Percentiles rank a stretch among this genome's conserved stretches.
phyloP scores from a whole-genome alignment of 2,888 invertebrate species.

The Iphiclides podalirius region DNA sequence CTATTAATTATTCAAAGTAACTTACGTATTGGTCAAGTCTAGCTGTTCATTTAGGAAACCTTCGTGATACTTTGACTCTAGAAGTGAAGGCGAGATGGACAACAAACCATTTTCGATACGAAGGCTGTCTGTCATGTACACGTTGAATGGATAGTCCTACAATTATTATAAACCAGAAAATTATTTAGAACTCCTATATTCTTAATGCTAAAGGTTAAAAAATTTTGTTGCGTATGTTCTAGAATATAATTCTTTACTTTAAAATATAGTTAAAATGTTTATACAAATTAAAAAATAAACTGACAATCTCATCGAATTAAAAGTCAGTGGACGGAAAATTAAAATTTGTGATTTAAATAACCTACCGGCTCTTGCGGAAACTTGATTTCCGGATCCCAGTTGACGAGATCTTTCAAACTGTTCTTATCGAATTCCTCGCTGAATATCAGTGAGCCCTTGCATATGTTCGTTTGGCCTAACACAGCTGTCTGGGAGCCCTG shows the following conservation, averaged over 20 bases:
- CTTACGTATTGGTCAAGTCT: conserved; percentile 55
- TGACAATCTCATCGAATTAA: too few relatives aligned
- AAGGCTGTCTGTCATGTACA: conserved; percentile 81
- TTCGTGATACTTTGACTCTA: conserved; percentile 69
- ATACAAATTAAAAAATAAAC: neutral
- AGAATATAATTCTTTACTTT: neutral
- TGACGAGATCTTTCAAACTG: conserved; percentile 44
- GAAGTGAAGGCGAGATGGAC: conserved; percentile 78
- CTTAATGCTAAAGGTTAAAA: too few relatives aligned
- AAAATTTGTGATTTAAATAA: too few relatives aligned
- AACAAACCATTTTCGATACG: conserved; percentile 74
- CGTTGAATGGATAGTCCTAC: conserved; percentile 85
- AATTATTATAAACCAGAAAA: conserved; percentile 18
- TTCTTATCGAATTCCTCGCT: conserved; percentile 76
- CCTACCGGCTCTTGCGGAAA: conserved; percentile 82
- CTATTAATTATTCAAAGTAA: too few relatives aligned
- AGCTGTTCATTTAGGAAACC: conserved; percentile 66
- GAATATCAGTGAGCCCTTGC: conserved; percentile 80
- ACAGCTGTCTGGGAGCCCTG: conserved; percentile 46
- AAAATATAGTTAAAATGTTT: too few relatives aligned
- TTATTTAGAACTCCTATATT: too few relatives aligned
- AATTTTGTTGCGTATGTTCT: too few relatives aligned
- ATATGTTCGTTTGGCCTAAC: conserved; percentile 48
- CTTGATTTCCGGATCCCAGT: conserved; percentile 77
- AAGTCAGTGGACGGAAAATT: too few relatives aligned